Conservation (phyloP, 2,797 vertebrate species). For the Rhinophrynus dorsalis region DNA sequence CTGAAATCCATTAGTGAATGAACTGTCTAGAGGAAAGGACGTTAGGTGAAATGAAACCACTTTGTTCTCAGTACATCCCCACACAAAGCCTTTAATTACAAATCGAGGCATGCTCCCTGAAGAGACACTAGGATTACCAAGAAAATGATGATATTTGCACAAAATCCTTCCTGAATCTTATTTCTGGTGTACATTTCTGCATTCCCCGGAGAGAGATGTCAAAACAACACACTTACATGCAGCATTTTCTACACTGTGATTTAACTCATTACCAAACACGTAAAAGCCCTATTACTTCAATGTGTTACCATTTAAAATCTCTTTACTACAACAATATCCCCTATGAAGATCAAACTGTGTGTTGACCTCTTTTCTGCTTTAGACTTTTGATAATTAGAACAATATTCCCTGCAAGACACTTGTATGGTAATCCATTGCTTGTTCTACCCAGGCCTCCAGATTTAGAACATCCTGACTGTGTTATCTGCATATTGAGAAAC, state of each 20-base stretch:
- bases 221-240: constrained; percentile 4
- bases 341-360: background rate
- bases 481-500: background rate
- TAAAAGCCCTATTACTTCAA: background rate
- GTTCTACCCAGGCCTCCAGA: background rate
- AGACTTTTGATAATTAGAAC: background rate
- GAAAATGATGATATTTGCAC: constrained; percentile 49
- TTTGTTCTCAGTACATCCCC: constrained; percentile 38
- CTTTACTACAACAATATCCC: background rate
- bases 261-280: background rate
- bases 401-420: background rate
- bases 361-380: background rate
- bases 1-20: constrained; percentile 4
- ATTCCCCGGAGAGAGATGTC: background rate
- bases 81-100: constrained; percentile 45
- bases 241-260: background rate
- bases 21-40: constrained; percentile 8
- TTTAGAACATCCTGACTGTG: constrained; percentile 1
- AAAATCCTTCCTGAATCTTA: constrained; percentile 42
- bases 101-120: constrained; percentile 40
- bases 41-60: constrained; percentile 24
- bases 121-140: constrained; percentile 37
- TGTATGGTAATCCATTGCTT: background rate
- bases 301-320: background rate
- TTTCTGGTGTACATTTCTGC: background rate